Base-by-base conservation (phyloP, 92 coral and sea anemone genomes). In the Porites cylindrica region DNA sequence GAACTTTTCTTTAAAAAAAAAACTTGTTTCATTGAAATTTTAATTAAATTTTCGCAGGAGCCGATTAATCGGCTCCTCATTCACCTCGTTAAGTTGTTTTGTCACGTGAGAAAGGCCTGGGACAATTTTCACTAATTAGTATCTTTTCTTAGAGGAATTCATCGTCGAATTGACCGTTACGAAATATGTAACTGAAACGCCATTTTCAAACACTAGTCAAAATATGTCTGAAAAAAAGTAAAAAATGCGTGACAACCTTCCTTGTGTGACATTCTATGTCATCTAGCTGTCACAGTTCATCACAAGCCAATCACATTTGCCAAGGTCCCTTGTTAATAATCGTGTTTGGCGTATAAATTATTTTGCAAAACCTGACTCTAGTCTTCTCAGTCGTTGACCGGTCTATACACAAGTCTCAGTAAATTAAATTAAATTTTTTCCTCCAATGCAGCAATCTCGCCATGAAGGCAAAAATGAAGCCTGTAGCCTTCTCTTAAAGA, bases 221-320 rank as follows among this genome's bases (percentile, higher is more conserved):
- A 59, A 59, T 11, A 59, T 11, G 63, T 59, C 8, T 17, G 17
- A 59, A 17, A 11, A 29, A 59, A 59, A 17, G 23, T 17, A 11
- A 16, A 2, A 11, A 65, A 43, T 79, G 72, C 73, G 65, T 80
- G 75, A 66, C 52, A 23, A 23, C 8, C 59, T 14, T 38, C 47
- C 7, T 38, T 38, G 47, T 38, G 47, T 38, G 47, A 38, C 47
- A 38, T 38, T 38, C 47, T 7, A 38, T 38, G 47, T 38, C 47
- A 38, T 38, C 47, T 7, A 38, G 47, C 6, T 38, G 47, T 38
- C 47, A 38, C 47, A 38, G 47, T 38, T 38, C 47, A 38, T 38
- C 47, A 38, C 47, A 38, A 75, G 29, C 84, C 84, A 80, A 80
- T 80, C 84, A 80, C 2, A 51, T 74, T 23, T 1, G 63, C 50